Base-by-base conservation (phyloP, 1,140 invertebrate species). In the Drosophila jambulina region DNA sequence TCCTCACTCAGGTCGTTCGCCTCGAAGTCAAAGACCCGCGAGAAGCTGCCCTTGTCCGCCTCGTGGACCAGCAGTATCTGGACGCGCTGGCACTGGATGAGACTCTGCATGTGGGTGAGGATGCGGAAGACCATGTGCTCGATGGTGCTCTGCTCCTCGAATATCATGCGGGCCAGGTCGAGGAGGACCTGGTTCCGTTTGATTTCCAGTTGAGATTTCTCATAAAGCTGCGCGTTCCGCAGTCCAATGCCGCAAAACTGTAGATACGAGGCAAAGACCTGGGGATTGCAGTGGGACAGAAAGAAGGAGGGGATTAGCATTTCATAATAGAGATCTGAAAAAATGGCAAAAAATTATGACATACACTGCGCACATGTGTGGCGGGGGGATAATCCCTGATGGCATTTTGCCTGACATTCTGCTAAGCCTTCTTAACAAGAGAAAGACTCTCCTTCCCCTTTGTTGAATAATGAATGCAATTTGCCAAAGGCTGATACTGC, bases 231-330 rank as follows among this genome's bases (percentile, higher is more conserved):
- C 23, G 98, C 98, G 93, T 99, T 99, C 56, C 97, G 95, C 38
- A 99, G 93, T 5, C 98, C 98, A 80, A 99, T 99, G 48, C 98
- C 98, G 93, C 98, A 99, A 93, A 99, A 99, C 91, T 99, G 98
- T 32, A 99, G 95, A 93, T 99, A 99, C 48, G 97, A 96, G 3
- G 96, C 94, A 93, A 99, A 99, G 40, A 99, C 95, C 92, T 93
- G 59, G 15, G 42, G 43, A 34, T 42, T 0, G 46, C 17, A 40
- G n/a, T 8, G n/a, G 17, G 27, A 29, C 25, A 2, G 27, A 9
- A 21, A 4, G 21, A 10, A 61, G 36, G 10, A 43, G 36, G 10
- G 56, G 46, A 48, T 65, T 38, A 65, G 49, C 45, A 57, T 70
- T 46, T 70, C 49, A 69, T 46, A 48, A 36, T 40, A 27, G 48